A percentile compares a stretch with the other conserved stretches of the same genome.
Conservation (phyloP, 1,140 invertebrate genomes). For the Adelges cooleyi region DNA sequence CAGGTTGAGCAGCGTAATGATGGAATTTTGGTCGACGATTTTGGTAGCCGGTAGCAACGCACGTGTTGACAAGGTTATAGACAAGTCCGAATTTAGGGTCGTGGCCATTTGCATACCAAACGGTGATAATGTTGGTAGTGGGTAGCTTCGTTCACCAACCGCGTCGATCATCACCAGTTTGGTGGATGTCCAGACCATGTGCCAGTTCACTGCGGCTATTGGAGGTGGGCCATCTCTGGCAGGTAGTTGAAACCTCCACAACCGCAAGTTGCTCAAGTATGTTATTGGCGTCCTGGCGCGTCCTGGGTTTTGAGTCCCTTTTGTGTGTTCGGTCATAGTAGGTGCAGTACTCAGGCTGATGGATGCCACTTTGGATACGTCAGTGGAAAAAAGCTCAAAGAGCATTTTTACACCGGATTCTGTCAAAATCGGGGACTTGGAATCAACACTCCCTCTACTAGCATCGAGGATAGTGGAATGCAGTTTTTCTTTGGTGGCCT, state of each 20-base stretch:
- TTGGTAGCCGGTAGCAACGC: background rate
- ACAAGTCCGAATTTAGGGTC: background rate
- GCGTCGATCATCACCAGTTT: background rate
- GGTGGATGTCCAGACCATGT: background rate
- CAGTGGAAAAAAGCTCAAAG: background rate
- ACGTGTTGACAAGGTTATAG: background rate
- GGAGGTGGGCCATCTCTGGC: background rate
- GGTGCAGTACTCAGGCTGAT: background rate
- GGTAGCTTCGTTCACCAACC: background rate
- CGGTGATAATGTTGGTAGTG: background rate
- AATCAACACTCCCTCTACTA: background rate
- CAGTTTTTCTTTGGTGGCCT: background rate
- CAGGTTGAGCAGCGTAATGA: background rate
- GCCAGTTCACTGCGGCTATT: background rate
- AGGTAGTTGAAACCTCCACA: background rate
- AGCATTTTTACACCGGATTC: background rate
- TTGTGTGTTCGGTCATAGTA: background rate
- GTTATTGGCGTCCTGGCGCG: background rate
- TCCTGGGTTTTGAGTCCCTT: background rate
- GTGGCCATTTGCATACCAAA: background rate
- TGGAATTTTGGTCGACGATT: background rate
- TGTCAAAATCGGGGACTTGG: background rate
- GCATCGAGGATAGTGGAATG: background rate
- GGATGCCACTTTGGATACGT: background rate
- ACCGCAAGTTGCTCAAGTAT: background rate